phyloP scores from a whole-genome alignment of 2,888 invertebrate species.

The Spilosoma lubricipeda region DNA sequence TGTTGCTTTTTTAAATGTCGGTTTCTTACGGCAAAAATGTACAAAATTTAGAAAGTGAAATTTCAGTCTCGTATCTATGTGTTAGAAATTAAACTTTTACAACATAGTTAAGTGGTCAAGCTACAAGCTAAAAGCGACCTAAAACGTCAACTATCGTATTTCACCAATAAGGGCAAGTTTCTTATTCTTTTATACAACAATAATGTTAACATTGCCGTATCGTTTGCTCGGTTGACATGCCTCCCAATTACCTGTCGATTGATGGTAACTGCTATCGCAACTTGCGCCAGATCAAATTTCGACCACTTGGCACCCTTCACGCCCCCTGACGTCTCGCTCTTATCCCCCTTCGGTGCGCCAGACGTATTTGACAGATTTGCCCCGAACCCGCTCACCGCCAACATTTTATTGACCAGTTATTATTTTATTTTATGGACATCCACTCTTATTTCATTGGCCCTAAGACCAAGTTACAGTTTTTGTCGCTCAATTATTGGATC shows the following conservation, averaged over 20 bases:
- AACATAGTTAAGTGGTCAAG: not conserved
- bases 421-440: constrained; percentile 85
- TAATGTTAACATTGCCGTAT: constrained; percentile 62
- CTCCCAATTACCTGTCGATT: constrained; percentile 81
- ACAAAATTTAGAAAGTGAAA: not conserved
- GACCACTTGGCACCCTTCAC: constrained; percentile 73
- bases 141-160: constrained; percentile 3
- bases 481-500: constrained; percentile 79
- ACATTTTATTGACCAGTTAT: constrained; percentile 85
- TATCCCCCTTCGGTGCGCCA: constrained; percentile 59
- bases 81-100: not conserved
- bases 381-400: constrained; percentile 64
- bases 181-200: constrained; percentile 32
- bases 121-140: not conserved
- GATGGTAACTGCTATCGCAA: constrained; percentile 73
- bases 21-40: not conserved
- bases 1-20: not conserved
- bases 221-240: constrained; percentile 71
- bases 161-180: constrained; percentile 8
- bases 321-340: constrained; percentile 65
- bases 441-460: constrained; percentile 83
- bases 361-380: constrained; percentile 82
- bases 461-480: constrained; percentile 79
- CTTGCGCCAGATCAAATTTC: constrained; percentile 80
- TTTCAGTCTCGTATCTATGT: not conserved